Evolutionary conservation across 2,113 vertebrate species (phyloP).

Genomic region (Pituophis catenifer): DNA sequence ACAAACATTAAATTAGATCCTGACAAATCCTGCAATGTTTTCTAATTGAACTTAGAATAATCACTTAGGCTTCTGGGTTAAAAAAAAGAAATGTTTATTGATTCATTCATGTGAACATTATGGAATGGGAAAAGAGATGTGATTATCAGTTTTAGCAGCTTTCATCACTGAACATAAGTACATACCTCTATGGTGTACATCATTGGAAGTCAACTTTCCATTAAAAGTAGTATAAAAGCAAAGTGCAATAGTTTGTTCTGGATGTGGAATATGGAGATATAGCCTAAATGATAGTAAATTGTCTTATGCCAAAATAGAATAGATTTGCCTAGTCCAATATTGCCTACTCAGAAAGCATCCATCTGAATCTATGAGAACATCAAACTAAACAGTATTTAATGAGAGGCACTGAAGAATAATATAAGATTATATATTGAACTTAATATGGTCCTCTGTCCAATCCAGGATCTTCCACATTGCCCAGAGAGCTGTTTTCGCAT

Average conservation of each 20-base stretch:
- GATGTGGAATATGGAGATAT: background rate
- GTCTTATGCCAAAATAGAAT: too few species aligned
- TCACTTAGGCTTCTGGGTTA: background rate
- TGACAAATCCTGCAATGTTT: background rate
- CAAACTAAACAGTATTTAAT: background rate
- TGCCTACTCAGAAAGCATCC: background rate
- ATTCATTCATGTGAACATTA: background rate
- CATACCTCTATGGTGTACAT: background rate
- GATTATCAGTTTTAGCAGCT: background rate
- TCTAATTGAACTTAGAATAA: background rate
- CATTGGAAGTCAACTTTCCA: background rate
- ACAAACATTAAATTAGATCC: background rate
- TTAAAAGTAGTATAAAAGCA: background rate
- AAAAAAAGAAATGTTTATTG: background rate
- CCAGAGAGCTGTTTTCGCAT: background rate
- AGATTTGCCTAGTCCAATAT: background rate
- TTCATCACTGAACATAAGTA: background rate
- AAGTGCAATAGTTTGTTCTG: background rate
- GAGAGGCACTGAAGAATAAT: background rate
- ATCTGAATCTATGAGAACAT: background rate
- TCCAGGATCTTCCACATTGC: background rate
- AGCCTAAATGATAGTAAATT: background rate
- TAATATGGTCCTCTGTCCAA: background rate
- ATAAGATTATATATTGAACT: background rate
- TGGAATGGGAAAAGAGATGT: background rate